A percentile compares a stretch with the other conserved stretches of the same genome.
Evolutionary conservation across 2,113 vertebrate species (phyloP).

Genomic region (Nycticebus coucang): DNA sequence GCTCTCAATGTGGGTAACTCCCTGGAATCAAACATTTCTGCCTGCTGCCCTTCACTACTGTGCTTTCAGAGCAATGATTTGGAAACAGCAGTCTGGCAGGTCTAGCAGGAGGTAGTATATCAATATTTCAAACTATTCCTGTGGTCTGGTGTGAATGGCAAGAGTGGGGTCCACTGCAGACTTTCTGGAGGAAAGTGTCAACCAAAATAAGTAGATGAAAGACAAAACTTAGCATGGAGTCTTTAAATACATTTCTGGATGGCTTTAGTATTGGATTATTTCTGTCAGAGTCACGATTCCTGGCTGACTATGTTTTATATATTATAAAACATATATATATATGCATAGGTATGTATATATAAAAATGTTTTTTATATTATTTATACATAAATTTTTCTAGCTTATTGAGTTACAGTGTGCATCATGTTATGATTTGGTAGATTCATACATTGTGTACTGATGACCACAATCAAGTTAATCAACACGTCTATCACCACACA

Average conservation of each 20-base stretch:
- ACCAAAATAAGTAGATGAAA: neutral
- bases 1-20: neutral
- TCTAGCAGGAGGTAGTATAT: neutral
- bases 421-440: neutral
- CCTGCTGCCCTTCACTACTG: neutral
- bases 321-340: neutral
- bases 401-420: neutral
- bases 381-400: neutral
- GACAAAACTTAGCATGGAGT: neutral
- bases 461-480: neutral
- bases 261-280: neutral
- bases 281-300: neutral
- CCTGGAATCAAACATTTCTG: neutral
- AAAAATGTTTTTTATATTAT: neutral
- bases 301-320: neutral
- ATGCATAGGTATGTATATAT: neutral
- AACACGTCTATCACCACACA: neutral
- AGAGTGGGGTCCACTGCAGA: neutral
- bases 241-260: neutral
- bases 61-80: neutral
- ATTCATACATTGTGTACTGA: neutral
- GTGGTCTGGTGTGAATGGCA: neutral
- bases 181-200: neutral
- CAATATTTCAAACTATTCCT: neutral
- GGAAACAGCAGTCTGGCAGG: neutral